Base-by-base conservation (phyloP, 37 sponge, comb jelly and placozoan species). In the Eunapius fragilis region DNA sequence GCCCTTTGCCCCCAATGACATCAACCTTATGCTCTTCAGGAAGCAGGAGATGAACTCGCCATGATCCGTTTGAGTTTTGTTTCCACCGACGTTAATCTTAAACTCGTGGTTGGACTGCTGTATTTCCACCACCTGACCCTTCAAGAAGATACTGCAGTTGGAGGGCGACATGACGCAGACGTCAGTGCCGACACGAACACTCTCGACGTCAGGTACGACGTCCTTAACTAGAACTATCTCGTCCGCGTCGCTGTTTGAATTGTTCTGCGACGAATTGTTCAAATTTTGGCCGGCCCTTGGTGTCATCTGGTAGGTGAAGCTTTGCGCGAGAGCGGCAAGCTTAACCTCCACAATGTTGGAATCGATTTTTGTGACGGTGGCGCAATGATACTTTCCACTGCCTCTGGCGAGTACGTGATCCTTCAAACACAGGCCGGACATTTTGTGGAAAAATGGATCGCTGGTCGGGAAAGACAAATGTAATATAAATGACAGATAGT, bases 321-420 rank as follows among this genome's bases (percentile, higher is more conserved):
- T 45, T 41, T 86, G 86, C 34, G 45, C 23, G 19, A 49, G 37
- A 34, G 70, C 72, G 22, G 9, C n/a, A 25, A 87, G 81, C 75
- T 87, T 87, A 13, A 80, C 87, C 80, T 80, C 81, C 19, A 87
- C 67, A 27, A 24, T 32, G 2, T 13, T 77, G 12, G 72, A 25
- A 23, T 87, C 81, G 31, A 81, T 11, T 81, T 79, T 74, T 70
- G 35, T 67, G 25, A 87, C 27, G 2, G 58, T 73, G 38, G 87
- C 87, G 22, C 68, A 75, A 27, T 38, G 58, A 50, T 75, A 87
- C 2, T 26, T 49, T 22, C 68, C 80, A 11, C 74, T 80, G 75
- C 81, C 80, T 75, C 74, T 80, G 23, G 68, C 87, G 2, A 87
- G 25, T 73, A 87, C 87, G 6, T 67, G 37, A 24, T 79, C 80